Evolutionary conservation across 1,140 invertebrate genomes (phyloP).

Genomic region (Meloidogyne exigua): DNA sequence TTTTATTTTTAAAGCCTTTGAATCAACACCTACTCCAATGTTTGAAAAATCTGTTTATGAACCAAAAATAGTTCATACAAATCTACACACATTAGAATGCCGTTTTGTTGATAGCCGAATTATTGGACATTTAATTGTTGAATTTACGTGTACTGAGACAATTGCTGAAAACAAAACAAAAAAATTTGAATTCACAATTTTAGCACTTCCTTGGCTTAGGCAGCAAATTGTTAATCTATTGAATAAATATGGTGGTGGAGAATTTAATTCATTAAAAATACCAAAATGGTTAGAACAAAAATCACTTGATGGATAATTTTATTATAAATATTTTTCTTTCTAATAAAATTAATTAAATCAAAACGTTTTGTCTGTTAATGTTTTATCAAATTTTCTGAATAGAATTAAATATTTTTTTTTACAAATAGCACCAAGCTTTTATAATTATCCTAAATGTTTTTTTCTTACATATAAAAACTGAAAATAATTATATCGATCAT

Average conservation of each 20-base stretch:
- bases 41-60: background rate
- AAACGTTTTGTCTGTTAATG: no score
- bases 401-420: no score
- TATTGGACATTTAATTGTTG: slow-evolving; percentile 5
- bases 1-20: background rate
- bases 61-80: background rate
- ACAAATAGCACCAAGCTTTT: no score
- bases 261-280: background rate
- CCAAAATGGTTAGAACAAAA: background rate
- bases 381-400: no score
- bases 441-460: no score
- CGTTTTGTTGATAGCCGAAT: background rate
- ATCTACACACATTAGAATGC: background rate
- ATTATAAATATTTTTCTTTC: background rate
- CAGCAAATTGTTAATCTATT: background rate
- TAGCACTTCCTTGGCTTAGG: background rate
- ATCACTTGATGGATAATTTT: background rate
- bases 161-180: background rate
- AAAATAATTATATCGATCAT: no score
- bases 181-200: background rate
- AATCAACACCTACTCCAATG: background rate
- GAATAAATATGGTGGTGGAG: background rate
- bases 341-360: background rate
- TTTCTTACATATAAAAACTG: no score
- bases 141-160: slow-evolving; percentile 6